Evolutionary conservation across 2,797 vertebrate species (phyloP).

Genomic region (Platalea minor): DNA sequence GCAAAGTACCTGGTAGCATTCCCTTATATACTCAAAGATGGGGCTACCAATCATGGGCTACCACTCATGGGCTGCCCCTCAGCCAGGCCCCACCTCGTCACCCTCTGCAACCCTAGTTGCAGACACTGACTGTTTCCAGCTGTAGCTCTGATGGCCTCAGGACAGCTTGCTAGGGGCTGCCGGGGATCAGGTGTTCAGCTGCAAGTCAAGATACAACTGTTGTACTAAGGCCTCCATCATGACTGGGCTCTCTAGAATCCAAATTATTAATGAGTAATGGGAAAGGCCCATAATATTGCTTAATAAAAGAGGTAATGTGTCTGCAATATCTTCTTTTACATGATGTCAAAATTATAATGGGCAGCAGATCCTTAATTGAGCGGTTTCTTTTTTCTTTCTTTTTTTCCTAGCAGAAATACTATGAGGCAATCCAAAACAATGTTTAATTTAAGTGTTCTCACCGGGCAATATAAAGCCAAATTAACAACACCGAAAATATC

Average conservation of each 20-base stretch:
- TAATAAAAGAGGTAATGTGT: background rate
- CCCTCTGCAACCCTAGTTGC: background rate
- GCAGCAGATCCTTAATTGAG: background rate
- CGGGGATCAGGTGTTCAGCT: background rate
- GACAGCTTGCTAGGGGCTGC: background rate
- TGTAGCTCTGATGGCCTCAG: background rate
- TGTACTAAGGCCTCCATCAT: background rate
- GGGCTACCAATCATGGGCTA: background rate
- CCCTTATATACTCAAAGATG: background rate
- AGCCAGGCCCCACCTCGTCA: background rate
- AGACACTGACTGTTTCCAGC: background rate
- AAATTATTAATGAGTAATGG: background rate
- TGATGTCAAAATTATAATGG: background rate
- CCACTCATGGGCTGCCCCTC: background rate
- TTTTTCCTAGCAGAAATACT: background rate
- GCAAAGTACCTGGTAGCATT: background rate
- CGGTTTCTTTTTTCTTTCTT: background rate
- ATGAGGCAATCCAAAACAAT: background rate
- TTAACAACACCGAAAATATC: background rate
- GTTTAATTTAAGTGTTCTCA: background rate
- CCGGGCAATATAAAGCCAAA: background rate
- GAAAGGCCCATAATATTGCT: background rate
- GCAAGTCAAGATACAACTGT: background rate
- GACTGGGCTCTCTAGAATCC: background rate
- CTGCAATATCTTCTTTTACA: background rate